phyloP scores from a whole-genome alignment of 2,888 invertebrate genomes.

The Stegana nigrithorax region DNA sequence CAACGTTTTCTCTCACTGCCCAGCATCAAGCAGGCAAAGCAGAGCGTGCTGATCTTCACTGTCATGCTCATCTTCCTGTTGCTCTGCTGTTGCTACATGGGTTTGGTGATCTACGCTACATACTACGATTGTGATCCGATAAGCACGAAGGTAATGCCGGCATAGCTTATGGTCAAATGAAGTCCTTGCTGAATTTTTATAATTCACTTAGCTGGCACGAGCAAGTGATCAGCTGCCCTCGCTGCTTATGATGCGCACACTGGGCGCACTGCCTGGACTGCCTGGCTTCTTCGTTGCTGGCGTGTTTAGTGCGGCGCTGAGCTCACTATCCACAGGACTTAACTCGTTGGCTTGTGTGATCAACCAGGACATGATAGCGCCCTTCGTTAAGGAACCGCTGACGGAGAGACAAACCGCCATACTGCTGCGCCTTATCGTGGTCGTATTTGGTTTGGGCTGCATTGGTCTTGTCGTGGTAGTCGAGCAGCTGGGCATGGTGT shows the following conservation, averaged over 20 bases:
- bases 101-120: conserved; percentile 79
- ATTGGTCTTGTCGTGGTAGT: conserved; percentile 76
- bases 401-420: conserved; percentile 71
- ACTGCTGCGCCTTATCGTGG: conserved; percentile 77
- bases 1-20: conserved; percentile 85
- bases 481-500: conserved; percentile 79
- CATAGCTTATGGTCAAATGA: background rate
- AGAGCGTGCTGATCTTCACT: conserved; percentile 75
- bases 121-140: conserved; percentile 83
- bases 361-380: conserved; percentile 82
- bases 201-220: conserved; percentile 72
- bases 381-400: conserved; percentile 72
- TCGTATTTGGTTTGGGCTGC: conserved; percentile 76
- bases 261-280: conserved; percentile 82
- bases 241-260: conserved; percentile 86
- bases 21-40: conserved; percentile 76
- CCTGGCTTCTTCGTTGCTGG: conserved; percentile 91
- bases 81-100: conserved; percentile 78
- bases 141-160: conserved; percentile 81
- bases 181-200: background rate
- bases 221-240: conserved; percentile 86
- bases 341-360: conserved; percentile 86
- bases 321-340: conserved; percentile 83
- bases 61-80: conserved; percentile 74
- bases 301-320: conserved; percentile 89